Conservation (phyloP, 2,113 vertebrate species). For the Sapayoa aenigma region DNA sequence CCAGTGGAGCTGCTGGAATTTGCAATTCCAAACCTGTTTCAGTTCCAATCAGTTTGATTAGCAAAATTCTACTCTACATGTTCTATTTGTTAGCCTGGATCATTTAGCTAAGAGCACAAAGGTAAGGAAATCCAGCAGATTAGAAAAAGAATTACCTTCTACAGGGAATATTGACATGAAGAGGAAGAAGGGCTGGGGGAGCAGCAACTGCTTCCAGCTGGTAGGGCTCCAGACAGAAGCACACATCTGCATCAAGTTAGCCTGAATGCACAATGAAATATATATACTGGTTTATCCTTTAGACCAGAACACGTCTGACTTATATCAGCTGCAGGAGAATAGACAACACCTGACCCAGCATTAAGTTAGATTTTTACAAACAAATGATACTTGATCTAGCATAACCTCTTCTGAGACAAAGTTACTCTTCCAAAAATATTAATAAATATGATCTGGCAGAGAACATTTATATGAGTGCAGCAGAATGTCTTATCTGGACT, state of each 20-base stretch:
- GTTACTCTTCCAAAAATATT: neutral
- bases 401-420: neutral
- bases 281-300: neutral
- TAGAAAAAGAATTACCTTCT: neutral
- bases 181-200: neutral
- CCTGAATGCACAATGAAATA: neutral
- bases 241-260: neutral
- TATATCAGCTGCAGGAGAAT: neutral
- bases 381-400: neutral
- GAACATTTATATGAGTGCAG: neutral
- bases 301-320: neutral
- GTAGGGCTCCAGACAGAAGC: neutral
- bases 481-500: neutral
- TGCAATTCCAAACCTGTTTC: neutral
- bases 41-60: neutral
- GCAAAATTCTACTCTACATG: neutral
- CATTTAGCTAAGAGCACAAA: neutral
- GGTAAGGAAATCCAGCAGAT: neutral
- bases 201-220: neutral
- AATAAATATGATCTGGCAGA: constrained; percentile 22
- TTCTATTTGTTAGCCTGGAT: neutral
- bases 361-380: neutral
- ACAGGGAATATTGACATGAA: neutral
- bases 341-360: neutral
- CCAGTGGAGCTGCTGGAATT: neutral